Evolutionary conservation across 37 sponge, comb jelly and placozoan species (phyloP).

Genomic region (Theonella swinhoei): DNA sequence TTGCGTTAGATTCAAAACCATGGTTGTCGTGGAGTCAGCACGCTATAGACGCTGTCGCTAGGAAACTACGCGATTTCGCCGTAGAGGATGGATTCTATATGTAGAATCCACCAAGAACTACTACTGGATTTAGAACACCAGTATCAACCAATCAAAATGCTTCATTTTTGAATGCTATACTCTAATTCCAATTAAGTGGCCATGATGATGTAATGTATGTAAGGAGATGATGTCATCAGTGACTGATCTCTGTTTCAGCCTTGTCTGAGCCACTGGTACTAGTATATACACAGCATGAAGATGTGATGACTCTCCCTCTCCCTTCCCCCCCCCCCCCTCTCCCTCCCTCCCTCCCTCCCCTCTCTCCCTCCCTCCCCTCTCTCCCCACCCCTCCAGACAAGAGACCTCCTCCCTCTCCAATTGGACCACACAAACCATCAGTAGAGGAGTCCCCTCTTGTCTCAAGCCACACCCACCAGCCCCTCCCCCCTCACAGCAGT

Average conservation of each 20-base stretch:
- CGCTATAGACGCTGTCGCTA: too few species aligned
- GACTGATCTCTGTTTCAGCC: slow-evolving; percentile 81
- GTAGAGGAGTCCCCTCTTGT: background rate
- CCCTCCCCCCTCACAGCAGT: slow-evolving; percentile 22
- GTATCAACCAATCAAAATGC: too few species aligned
- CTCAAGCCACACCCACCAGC: slow-evolving; percentile 3
- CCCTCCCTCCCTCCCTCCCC: background rate
- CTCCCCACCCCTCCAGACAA: background rate
- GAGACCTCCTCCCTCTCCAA: background rate
- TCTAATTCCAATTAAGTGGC: too few species aligned
- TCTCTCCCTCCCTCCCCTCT: background rate
- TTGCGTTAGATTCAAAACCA: too few species aligned
- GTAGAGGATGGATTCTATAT: too few species aligned
- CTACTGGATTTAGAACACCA: too few species aligned
- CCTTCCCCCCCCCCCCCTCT: background rate
- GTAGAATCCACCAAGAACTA: too few species aligned
- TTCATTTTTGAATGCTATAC: too few species aligned
- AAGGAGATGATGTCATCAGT: slow-evolving; percentile 48
- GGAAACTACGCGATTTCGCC: too few species aligned
- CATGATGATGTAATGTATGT: too few species aligned
- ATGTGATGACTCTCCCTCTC: background rate
- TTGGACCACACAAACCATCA: background rate
- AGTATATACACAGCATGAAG: background rate
- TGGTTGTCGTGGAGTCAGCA: too few species aligned
- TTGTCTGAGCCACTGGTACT: slow-evolving; percentile 80